Percentiles rank a stretch among this genome's conserved stretches.
Evolutionary conservation across 2,888 invertebrate genomes (phyloP).

Genomic region (Tachina grossa): DNA sequence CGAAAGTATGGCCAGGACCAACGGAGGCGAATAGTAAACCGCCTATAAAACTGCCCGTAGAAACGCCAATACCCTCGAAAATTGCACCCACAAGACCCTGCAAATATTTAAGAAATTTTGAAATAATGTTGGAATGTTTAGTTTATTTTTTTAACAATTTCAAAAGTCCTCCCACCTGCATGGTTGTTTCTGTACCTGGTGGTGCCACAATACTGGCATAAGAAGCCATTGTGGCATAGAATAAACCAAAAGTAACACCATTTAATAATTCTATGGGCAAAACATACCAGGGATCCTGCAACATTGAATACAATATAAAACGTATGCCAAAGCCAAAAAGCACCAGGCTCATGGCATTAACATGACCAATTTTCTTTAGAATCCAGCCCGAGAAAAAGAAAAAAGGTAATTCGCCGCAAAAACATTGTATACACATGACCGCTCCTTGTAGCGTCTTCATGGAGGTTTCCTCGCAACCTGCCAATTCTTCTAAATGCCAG

Average conservation of each 20-base stretch:
- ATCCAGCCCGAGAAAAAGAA: constrained; percentile 92
- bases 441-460: constrained; percentile 90
- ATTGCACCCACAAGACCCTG: constrained; percentile 93
- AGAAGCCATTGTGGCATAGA: constrained; percentile 94
- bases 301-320: constrained; percentile 91
- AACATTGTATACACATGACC: constrained; percentile 90
- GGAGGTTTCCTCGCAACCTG: constrained; percentile 84
- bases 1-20: constrained; percentile 88
- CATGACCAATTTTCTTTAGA: constrained; percentile 90
- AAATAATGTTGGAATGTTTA: not conserved
- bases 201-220: constrained; percentile 93
- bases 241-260: constrained; percentile 94
- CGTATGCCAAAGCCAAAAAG: constrained; percentile 91
- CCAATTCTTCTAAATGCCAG: constrained; percentile 91
- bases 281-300: constrained; percentile 92
- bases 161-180: constrained; percentile 85
- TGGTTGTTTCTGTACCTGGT: constrained; percentile 92
- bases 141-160: not conserved
- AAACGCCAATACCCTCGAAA: constrained; percentile 93
- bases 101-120: constrained; percentile 72
- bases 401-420: constrained; percentile 93
- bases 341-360: constrained; percentile 92
- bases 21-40: constrained; percentile 87
- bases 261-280: constrained; percentile 93
- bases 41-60: constrained; percentile 90